Base-by-base conservation (phyloP, 2,888 invertebrate species). In the Neoscelio sp. region DNA sequence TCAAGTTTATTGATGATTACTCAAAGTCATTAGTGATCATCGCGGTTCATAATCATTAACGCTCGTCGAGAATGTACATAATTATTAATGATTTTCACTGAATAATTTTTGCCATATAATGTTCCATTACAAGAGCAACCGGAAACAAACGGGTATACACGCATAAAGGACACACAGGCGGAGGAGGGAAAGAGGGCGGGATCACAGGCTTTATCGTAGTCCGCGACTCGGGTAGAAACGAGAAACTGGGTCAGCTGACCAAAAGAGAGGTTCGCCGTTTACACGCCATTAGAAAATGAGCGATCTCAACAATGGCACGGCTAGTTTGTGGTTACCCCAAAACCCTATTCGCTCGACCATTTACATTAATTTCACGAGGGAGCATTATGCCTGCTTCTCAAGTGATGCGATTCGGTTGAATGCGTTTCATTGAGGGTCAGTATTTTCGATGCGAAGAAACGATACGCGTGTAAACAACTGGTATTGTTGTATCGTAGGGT, bases 281-380 rank as follows among this genome's bases (percentile, higher is more conserved):
- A 74, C 78, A 78, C 74, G 62, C 78, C 73, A 67, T 67, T 68
- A 65, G 78, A 78, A 78, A 73, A 78, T 78, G 78, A 78, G 68
- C 78, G 73, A 67, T 73, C 68, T 58, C 73, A 44, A 78, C 77
- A 77, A 70, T 77, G 64, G 70, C 42, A 64, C 46, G 58, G 70
- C 70, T 70, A 70, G 70, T 77, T 74, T 78, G 78, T 33, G 78
- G 68, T 68, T 70, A 58, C 38, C 68, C 73, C 58, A 26, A 74
- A 74, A 74, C 62, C 74, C 64, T 58, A 74, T 78, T 73, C 73
- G 50, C 68, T 30, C 7, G 64, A 56, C 64, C 78, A 70, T 74
- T 78, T 74, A 74, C 70, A 77, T 70, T 70, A 77, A 70, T 77
- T 77, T 77, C 65, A 70, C 65, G 70, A 77, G 64, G 56, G 48